Base-by-base conservation (phyloP, 2,113 vertebrate genomes). In the Hepsetus odoe region DNA sequence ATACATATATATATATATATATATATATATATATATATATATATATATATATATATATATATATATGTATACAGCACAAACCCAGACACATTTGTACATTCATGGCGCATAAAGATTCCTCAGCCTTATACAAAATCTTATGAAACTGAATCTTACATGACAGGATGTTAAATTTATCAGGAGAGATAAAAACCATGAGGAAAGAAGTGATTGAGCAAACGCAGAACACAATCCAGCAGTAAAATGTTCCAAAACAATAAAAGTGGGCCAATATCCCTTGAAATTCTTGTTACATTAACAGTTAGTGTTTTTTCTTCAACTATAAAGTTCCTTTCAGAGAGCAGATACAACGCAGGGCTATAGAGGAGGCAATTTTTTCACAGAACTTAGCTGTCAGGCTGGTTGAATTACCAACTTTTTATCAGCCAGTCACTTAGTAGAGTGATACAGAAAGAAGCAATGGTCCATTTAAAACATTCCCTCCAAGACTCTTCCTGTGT, bases 401-500 rank as follows among this genome's bases (percentile, higher is more conserved):
- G 18, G 18, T 5, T 74, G 56, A 77, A 85, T 77, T 80, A 74
- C 76, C 76, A 76, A 53, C 38, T 42, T 53, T 35, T 13, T 14
- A 53, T 42, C 58, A 64, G 35, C 55, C 58, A 65, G n/a, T n/a
- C 53, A 44, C 13, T 3, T 42, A 38, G 22, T 62, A 33, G 49
- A 67, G 55, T 76, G 64, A 80, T 84, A 83, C 80, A 68, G 79
- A 46, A 77, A 56, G 49, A 49, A 55, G 44, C 42, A 66, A 51
- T 32, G 71, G 69, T 59, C 49, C 10, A 46, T 75, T 85, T 80
- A 83, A 76, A 78, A 68, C 24, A 51, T 68, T 44, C 12, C 72
- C 80, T 83, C 59, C 76, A 33, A 35, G 66, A 70, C 66, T 79
- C 80, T 82, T 82, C 78, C 64, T 71, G 62, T 55, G 22, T 86